Evolutionary conservation across 2,113 vertebrate genomes (phyloP).

Genomic region (Pelodiscus sinensis): DNA sequence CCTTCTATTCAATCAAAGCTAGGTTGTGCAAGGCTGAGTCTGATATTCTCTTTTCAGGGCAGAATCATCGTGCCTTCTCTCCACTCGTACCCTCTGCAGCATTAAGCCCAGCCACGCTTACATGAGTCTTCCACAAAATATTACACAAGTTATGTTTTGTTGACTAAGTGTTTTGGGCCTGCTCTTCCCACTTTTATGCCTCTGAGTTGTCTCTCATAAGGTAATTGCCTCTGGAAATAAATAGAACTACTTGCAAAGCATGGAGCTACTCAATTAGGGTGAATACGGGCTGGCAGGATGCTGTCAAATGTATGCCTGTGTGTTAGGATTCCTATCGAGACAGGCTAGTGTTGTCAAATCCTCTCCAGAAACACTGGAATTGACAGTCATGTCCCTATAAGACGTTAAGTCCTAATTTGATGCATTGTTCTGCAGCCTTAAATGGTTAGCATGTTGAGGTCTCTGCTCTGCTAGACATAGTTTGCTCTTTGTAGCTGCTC

Average conservation of each 20-base stretch:
- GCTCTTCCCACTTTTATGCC: background rate
- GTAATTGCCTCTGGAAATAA: background rate
- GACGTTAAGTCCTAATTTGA: background rate
- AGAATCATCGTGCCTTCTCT: background rate
- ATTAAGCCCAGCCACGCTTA: background rate
- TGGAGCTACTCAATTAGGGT: fast-evolving
- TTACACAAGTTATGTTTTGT: fast-evolving
- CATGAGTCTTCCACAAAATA: background rate
- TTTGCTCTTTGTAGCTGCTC: background rate
- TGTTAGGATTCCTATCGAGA: background rate
- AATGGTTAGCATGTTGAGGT: background rate
- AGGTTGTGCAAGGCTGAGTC: background rate
- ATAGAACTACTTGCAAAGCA: background rate
- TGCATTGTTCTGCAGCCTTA: background rate
- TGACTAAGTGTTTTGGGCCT: background rate
- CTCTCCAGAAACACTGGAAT: background rate
- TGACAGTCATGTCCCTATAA: background rate
- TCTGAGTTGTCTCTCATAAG: background rate
- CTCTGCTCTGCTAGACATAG: background rate
- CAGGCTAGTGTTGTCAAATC: too few relatives aligned
- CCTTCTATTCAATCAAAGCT: background rate
- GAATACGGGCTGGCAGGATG: background rate
- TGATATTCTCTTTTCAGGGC: background rate
- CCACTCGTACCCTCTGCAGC: background rate
- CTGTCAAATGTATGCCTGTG: background rate